Evolutionary conservation across 2,888 invertebrate genomes (phyloP), one percentile per base, ranked within the genome.

Genomic region (Furcula furcula): DNA sequence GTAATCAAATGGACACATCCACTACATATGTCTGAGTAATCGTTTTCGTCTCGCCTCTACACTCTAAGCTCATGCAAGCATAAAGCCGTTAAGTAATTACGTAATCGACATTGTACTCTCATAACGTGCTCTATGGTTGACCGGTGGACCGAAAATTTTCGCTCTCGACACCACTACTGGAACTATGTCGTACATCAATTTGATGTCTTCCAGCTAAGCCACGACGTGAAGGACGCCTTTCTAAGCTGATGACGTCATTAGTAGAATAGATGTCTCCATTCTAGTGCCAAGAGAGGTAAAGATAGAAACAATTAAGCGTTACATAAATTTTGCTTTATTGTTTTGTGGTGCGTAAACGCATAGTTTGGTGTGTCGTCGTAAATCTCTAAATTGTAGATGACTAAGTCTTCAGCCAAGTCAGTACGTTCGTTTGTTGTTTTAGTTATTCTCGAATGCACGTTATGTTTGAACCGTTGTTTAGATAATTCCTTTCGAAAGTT

Each of bases 61-160:
- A 14, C 13, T 14, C 14, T 26, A 28, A 28, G 28, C 28, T 18
- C 28, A 18, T 28, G 28, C 11, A 18, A 28, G 28, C 16, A 26
- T 29, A 16, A 34, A 41, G 33, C 39, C 28, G 34, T 46, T 50
- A 46, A 31, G 14, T 41, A 55, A 52, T 55, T 45, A 46, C 37
- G 20, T 36, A 49, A 55, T 41, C 18, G 33, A 43, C 34, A 40
- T 21, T 44, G 34, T 26, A 37, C 42, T 40, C 29, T 27, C 37
- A 31, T 42, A 31, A 30, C 30, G 60, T 57, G 46, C 34, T 29
- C 34, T 55, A 57, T 53, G 68, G 69, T 63, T 75, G 75, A 50
- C 19, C 51, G 52, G 55, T 56, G 52, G 63, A 71, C 61, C 71
- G 60, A 36, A 36, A 35, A 65, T 43, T 49, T 54, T 74, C 76